Base-by-base conservation (phyloP, 2,888 invertebrate species). In the Acrobasis suavella region DNA sequence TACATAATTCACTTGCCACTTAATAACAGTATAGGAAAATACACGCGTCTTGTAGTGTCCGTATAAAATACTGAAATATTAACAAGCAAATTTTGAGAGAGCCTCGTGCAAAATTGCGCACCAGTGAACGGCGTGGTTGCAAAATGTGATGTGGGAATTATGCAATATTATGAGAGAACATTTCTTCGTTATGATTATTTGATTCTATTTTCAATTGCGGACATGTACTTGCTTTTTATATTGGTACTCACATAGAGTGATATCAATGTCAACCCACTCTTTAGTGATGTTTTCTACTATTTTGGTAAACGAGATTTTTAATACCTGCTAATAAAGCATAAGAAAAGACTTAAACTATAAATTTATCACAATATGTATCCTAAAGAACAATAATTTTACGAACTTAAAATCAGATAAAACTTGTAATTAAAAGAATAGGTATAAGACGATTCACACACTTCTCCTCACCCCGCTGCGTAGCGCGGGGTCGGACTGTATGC, bases 141-240 rank as follows among this genome's bases (percentile, higher is more conserved):
- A 42, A 56, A 56, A 56, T 56, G 42, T 56, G 39, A 56, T 56
- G 56, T 22, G 56, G 17, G 42, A 56, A 46, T 56, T 56, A 42
- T 56, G 42, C 56, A 56, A 22, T 17, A 56, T 46, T 42, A 56
- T 56, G 22, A 42, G 42, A 42, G 17, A 16, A 22, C 39, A 16
- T 56, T 42, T 46, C 42, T 56, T 42, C 15, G 56, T 16, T 46
- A 55, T 39, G 37, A 55, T 55, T 38, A 55, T 55, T 39, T n/a
- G 3, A 38, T 39, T 7, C 32, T n/a, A 39, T 55, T 38, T 55
- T 32, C 52, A 52, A 52, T 32, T 52, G 46, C n/a, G n/a, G 46
- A 14, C n/a, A 14, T 46, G 14, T 42, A 12, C 14, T 7, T 14
- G n/a, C 46, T 14, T 46, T 46, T 46, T 46, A 3, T 14, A 46